Base-by-base conservation (phyloP, 23 tunicate genomes). In the Trididemnum miniatum region DNA sequence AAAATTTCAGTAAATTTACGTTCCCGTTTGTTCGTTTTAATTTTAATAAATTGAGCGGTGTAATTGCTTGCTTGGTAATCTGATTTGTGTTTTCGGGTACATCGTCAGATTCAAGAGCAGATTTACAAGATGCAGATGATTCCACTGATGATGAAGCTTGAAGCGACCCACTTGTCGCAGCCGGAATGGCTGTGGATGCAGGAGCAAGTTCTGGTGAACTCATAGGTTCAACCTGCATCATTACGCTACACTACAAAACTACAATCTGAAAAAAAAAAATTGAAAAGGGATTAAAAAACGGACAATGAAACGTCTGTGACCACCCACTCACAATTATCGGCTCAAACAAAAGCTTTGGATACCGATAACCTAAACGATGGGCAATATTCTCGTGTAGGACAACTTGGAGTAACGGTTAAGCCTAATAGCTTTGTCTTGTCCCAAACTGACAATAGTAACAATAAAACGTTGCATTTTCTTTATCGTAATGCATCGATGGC, bases 31-130 rank as follows among this genome's bases (percentile, higher is more conserved):
- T n/a, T n/a, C n/a, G n/a, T n/a, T n/a, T n/a, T n/a, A n/a, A n/a
- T n/a, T n/a, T n/a, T n/a, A n/a, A n/a, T n/a, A n/a, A n/a, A 63
- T 63, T 63, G 20, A 77, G 52, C 3, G 82, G 66, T 28, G 82
- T 77, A 67, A 77, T 73, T 4, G 79, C 59, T 73, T 73, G 79
- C 59, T 73, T 73, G 2, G 38, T 12, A 73, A 73, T 39, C 30
- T 15, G 37, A 33, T 33, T 31, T 9, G 75, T 4, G 5, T n/a
- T n/a, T n/a, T 23, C 28, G 27, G 27, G 27, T 7, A 67, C 67
- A 26, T 22, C 3, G 67, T 22, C 26, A 62, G 26, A n/a, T 26
- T 20, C 28, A 3, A 12, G 26, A 4, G 15, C 26, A 22, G 3
- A 26, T 26, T 67, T 67, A 12, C 9, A 30, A 20, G 26, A 12